These are phyloP conservation scores for Tortrix viridana DNA, from an alignment of 2,888 invertebrate species.

Conservation along the genomic window DNA sequence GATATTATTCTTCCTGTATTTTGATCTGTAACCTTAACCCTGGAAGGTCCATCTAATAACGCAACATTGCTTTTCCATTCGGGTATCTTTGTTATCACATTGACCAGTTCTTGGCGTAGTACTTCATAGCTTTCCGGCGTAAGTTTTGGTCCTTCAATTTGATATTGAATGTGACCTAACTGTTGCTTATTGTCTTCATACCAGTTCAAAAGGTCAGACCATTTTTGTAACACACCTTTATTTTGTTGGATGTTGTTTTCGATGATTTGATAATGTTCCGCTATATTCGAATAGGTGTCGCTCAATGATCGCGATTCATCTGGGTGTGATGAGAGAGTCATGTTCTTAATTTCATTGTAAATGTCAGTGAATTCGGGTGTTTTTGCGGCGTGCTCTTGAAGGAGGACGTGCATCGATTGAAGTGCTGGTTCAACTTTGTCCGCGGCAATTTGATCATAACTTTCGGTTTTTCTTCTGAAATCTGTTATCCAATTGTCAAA, in stretches of 20 bases:
- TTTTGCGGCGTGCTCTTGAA: constrained; percentile 94
- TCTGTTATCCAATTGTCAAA: constrained; percentile 92
- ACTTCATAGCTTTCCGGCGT: constrained; percentile 88
- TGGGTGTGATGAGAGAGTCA: constrained; percentile 88
- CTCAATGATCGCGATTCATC: constrained; percentile 90
- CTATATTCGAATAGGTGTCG: constrained; percentile 90
- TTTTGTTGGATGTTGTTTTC: constrained; percentile 90
- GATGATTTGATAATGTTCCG: constrained; percentile 90
- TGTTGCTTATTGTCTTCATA: constrained; percentile 91
- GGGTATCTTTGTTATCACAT: constrained; percentile 86
- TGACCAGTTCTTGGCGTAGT: constrained; percentile 88
- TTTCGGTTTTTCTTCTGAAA: constrained; percentile 88
- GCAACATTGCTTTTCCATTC: constrained; percentile 89
- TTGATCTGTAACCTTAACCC: constrained; percentile 88
- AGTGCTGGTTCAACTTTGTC: constrained; percentile 92
- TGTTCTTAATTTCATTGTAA: constrained; percentile 92
- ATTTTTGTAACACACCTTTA: constrained; percentile 90
- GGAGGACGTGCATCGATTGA: constrained; percentile 90
- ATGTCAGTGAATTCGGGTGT: constrained; percentile 90
- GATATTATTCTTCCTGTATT: constrained; percentile 88
- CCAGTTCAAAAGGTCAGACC: constrained; percentile 93
- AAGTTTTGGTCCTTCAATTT: constrained; percentile 90
- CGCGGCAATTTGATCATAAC: constrained; percentile 91
- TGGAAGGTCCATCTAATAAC: constrained; percentile 87
- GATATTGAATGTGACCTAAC: constrained; percentile 91